Percentiles rank a stretch among this genome's conserved stretches.
These are phyloP conservation scores for Orientallactaga sibirica DNA, from an alignment of 2,797 vertebrate genomes.

Conservation along the genomic window DNA sequence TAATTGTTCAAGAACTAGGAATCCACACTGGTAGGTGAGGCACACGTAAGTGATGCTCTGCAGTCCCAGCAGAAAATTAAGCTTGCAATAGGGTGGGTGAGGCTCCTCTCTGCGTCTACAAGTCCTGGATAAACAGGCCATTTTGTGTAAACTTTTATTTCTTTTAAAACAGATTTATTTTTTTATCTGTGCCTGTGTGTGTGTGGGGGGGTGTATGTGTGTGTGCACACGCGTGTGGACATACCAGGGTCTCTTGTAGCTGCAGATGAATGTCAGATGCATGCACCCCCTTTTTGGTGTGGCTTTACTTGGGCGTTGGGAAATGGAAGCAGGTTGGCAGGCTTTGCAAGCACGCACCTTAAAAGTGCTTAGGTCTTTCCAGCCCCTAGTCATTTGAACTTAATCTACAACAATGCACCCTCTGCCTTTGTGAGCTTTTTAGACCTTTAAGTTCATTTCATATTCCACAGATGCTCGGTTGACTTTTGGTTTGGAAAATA, in stretches of 20 bases:
- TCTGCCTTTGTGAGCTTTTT: background rate
- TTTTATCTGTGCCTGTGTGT: too few relatives aligned
- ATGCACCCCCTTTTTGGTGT: too few relatives aligned
- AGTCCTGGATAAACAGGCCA: background rate
- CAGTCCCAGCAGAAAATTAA: background rate
- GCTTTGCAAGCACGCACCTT: too few relatives aligned
- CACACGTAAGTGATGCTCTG: background rate
- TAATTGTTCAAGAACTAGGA: background rate
- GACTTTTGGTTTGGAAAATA: background rate
- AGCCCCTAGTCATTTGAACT: background rate
- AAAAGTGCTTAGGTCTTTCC: too few relatives aligned
- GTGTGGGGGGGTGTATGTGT: too few relatives aligned
- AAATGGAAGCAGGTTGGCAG: too few relatives aligned
- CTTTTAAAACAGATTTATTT: too few relatives aligned
- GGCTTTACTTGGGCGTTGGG: too few relatives aligned
- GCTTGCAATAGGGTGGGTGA: background rate
- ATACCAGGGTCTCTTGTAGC: too few relatives aligned
- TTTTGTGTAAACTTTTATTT: too few relatives aligned
- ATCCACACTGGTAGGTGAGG: fast-evolving
- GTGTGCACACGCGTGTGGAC: too few relatives aligned
- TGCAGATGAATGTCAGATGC: too few relatives aligned
- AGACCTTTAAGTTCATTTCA: background rate
- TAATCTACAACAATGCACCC: background rate
- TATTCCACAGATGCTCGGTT: background rate
- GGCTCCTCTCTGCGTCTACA: background rate